phyloP scores from a whole-genome alignment of 37 sponge, comb jelly and placozoan genomes.

The Haliclona indistincta region DNA sequence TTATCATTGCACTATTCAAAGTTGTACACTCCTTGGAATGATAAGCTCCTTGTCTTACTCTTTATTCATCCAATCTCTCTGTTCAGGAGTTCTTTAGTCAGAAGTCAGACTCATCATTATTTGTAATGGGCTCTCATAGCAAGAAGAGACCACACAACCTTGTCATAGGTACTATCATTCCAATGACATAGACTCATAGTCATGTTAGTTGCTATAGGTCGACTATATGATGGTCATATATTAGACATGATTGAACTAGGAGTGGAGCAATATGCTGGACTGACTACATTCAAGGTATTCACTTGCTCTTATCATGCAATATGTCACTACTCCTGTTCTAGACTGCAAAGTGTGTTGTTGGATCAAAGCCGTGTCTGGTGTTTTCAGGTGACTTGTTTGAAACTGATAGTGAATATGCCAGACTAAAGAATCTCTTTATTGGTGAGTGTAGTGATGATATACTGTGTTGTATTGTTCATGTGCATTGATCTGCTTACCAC shows the following conservation, averaged over 20 bases:
- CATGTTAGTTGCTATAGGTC: conserved; percentile 40
- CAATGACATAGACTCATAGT: background rate
- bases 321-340: background rate
- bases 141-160: conserved; percentile 96
- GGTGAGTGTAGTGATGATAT: conserved; percentile 33
- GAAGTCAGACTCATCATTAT: conserved; percentile 86
- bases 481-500: too few relatives aligned
- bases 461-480: background rate
- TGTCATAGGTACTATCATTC: conserved; percentile 62
- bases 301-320: background rate
- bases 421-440: conserved; percentile 74
- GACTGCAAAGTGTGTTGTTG: conserved; percentile 47
- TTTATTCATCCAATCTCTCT: background rate
- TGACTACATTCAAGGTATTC: conserved; percentile 50
- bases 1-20: too few relatives aligned
- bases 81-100: conserved; percentile 81
- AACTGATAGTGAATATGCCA: conserved; percentile 51
- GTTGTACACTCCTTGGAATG: too few relatives aligned
- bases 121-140: conserved; percentile 89
- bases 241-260: conserved; percentile 98
- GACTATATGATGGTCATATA: conserved; percentile 79
- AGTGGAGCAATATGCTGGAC: conserved; percentile 57
- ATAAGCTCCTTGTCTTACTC: too few relatives aligned
- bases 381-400: conserved; percentile 90
- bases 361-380: conserved; percentile 89